These are phyloP conservation scores for Cheilosia scutellata DNA, from an alignment of 2,888 invertebrate species.

Conservation along the genomic window DNA sequence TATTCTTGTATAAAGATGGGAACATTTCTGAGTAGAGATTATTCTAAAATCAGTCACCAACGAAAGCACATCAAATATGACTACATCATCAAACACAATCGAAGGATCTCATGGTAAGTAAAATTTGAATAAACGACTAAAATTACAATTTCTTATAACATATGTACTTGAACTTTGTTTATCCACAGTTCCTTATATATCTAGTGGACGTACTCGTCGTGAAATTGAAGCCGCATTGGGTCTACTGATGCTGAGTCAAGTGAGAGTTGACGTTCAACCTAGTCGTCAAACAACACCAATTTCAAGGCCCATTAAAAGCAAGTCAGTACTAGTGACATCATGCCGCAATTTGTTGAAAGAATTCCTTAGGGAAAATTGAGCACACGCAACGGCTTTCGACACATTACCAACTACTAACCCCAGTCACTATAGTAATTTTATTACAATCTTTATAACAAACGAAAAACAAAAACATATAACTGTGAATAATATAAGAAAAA, in stretches of 20 bases:
- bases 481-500: background rate
- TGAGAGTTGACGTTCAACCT: background rate
- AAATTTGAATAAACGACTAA: background rate
- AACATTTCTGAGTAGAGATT: background rate
- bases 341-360: conserved; percentile 60
- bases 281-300: conserved; percentile 1
- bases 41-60: background rate
- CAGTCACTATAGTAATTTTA: conserved; percentile 33
- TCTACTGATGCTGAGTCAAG: conserved; percentile 45
- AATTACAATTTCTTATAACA: background rate
- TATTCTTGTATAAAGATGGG: background rate
- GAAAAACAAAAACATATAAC: background rate
- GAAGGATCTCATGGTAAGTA: conserved; percentile 39
- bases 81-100: conserved; percentile 10
- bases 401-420: background rate
- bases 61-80: conserved; percentile 10
- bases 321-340: conserved; percentile 13
- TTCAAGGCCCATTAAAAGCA: background rate
- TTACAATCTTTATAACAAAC: background rate
- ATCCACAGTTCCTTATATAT: conserved; percentile 39
- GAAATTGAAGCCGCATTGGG: conserved; percentile 59
- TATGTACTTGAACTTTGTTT: background rate
- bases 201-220: conserved; percentile 6
- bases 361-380: conserved; percentile 45
- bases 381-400: background rate